Conservation (phyloP, 2,888 invertebrate genomes). For the Tiliacea citrago region DNA sequence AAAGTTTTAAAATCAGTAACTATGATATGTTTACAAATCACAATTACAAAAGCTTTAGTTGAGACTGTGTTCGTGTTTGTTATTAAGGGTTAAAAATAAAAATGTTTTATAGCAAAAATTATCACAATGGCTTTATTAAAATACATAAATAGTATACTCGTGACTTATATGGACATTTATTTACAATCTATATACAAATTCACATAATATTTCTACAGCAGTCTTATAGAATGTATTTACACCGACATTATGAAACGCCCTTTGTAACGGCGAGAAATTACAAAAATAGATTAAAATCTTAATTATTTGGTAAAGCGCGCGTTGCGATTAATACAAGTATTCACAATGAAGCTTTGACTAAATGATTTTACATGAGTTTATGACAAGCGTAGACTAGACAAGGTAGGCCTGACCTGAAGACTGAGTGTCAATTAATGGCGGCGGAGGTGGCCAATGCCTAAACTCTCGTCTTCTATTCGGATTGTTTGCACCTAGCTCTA, state of each 20-base stretch:
- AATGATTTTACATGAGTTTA: conserved; percentile 76
- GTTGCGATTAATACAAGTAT: conserved; percentile 85
- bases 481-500: conserved; percentile 92
- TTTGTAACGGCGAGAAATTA: conserved; percentile 87
- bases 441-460: conserved; percentile 88
- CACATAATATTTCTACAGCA: conserved; percentile 89
- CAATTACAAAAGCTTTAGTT: too few species aligned
- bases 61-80: background rate
- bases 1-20: too few species aligned
- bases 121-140: conserved; percentile 91
- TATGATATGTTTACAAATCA: too few species aligned
- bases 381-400: conserved; percentile 87
- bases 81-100: conserved; percentile 71
- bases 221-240: conserved; percentile 91
- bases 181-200: conserved; percentile 89
- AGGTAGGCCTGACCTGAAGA: conserved; percentile 88
- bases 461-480: conserved; percentile 86
- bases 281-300: conserved; percentile 89
- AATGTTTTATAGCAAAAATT: conserved; percentile 86
- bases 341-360: conserved; percentile 88
- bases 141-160: conserved; percentile 91
- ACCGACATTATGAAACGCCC: conserved; percentile 85
- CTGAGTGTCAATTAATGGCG: conserved; percentile 85
- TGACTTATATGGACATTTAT: conserved; percentile 90
- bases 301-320: conserved; percentile 90